These are phyloP conservation scores for Rhinopithecus roxellana DNA, from an alignment of 2,113 vertebrate genomes.

Conservation along the genomic window DNA sequence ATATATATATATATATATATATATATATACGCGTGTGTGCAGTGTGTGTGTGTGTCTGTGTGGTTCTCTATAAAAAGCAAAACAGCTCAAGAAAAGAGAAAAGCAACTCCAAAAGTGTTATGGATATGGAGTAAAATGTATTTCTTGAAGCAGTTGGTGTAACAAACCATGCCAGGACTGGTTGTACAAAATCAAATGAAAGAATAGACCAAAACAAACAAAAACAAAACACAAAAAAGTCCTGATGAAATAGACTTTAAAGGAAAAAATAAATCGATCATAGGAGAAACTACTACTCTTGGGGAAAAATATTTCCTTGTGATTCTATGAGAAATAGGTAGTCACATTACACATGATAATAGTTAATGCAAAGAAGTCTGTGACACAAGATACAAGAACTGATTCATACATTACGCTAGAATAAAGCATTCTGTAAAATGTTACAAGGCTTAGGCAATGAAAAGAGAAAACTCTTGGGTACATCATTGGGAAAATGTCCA, in stretches of 20 bases:
- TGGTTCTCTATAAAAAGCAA: not conserved
- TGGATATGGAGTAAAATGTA: not conserved
- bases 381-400: not conserved
- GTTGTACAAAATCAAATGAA: not conserved
- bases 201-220: not conserved
- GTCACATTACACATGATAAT: not conserved
- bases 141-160: not conserved
- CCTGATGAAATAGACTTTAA: not conserved
- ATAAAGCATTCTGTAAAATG: not conserved
- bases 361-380: not conserved
- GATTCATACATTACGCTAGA: not conserved
- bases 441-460: not conserved
- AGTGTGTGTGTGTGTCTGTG: too few species aligned
- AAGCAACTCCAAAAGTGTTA: not conserved
- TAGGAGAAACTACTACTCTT: not conserved
- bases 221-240: not conserved
- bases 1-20: rapidly evolving
- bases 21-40: too few species aligned
- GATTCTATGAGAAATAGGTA: not conserved
- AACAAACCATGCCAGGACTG: not conserved
- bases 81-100: not conserved
- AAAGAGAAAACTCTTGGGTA: not conserved
- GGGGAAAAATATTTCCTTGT: not conserved
- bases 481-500: not conserved
- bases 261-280: not conserved